Evolutionary conservation across 1,140 invertebrate genomes (phyloP), one percentile per base, ranked within the genome.

Genomic region (Lycorma delicatula): DNA sequence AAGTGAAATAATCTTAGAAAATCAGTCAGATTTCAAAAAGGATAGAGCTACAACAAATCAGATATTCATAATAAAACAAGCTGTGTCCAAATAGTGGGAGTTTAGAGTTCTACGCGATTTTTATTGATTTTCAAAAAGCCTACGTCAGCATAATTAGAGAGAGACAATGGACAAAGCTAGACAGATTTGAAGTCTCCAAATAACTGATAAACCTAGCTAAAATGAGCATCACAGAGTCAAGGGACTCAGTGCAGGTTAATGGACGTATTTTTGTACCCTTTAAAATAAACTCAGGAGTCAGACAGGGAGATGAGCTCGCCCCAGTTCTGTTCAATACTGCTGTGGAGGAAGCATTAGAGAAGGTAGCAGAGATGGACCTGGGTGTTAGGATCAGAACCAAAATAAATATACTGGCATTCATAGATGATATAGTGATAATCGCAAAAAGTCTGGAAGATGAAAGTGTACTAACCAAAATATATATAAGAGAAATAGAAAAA

Each of bases 261-360:
- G 46, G 31, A 27, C 52, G 16, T 58, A 60, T 50, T 29, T 47
- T 36, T 28, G 48, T 27, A 34, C 29, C n/a, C 28, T 18, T 9
- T 44, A 50, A 59, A 55, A 50, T 58, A 25, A 58, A 44, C 11
- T 18, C 51, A 54, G n/a, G n/a, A n/a, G n/a, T n/a, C n/a, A n/a
- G n/a, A n/a, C n/a, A n/a, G n/a, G 56, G 46, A n/a, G 60, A 59
- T 49, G 49, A 38, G 16, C 23, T 60, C 16, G 49, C 54, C 25
- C 58, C 58, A 16, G 22, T 50, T 48, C 55, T 52, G n/a, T 61
- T 61, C 60, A 59, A 61, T 51, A 54, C 54, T 27, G 34, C 41
- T 26, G 23, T 61, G 34, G 60, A 60, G 48, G 48, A 36, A 69
- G 74, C 46, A n/a, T 18, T 59, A 47, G n/a, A 46, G 52, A 55